Evolutionary conservation across 2,797 vertebrate species (phyloP), one percentile per base, ranked within the genome.

Genomic region (Tangara arthus): DNA sequence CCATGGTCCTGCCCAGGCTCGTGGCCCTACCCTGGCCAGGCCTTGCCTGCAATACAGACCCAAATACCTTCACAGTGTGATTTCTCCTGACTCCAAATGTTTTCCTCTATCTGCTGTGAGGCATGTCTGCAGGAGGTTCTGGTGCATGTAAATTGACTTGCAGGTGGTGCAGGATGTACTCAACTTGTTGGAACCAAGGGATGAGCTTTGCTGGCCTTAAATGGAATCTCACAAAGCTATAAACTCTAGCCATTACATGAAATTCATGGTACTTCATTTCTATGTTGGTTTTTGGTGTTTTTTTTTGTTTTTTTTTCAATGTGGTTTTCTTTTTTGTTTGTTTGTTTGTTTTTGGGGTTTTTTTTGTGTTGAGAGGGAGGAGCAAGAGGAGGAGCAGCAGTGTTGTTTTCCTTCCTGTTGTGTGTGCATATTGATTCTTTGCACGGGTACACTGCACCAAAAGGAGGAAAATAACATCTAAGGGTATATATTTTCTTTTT

Each of bases 61-160:
- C 0, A 0, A 16, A 10, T 27, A 10, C n/a, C 26, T 35, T 77
- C 28, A 35, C 8, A 14, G 5, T 37, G 12, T 9, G 18, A 59
- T 10, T 77, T 61, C 61, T 76, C 37, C n/a, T 57, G 42, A 20
- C 14, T 35, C 32, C 12, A 32, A 3, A 9, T 12, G 2, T 34
- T 52, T 76, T 37, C 27, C 52, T 35, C 44, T 56, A 0, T 35
- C n/a, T 46, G 21, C 56, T 78, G 2, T 30, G 24, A 47, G n/a
- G 17, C 23, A 8, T 12, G 8, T 16, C 49, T 84, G n/a, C 23
- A 63, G 49, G 21, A 17, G 24, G 55, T 73, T 52, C 30, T 42
- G 22, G 18, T 24, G 47, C 21, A 2, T 19, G 6, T 52, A 21
- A 79, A 53, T 20, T 18, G 64, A 70, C 16, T 37, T 34, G 14